These are phyloP conservation scores for Erythrolamprus reginae DNA, from an alignment of 2,113 vertebrate genomes.

Conservation along the genomic window DNA sequence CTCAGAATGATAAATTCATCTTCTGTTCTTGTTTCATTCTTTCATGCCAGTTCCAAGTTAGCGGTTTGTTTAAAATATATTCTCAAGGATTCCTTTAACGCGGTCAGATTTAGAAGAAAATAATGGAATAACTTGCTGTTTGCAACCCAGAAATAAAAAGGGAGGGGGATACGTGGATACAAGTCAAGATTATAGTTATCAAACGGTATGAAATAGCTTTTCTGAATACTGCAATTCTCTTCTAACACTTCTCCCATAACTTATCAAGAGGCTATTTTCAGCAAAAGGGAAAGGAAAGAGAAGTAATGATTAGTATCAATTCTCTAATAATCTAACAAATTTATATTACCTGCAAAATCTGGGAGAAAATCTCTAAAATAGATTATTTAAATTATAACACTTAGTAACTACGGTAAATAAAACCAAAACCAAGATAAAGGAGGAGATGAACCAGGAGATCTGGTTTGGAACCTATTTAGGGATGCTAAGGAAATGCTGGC, in stretches of 20 bases:
- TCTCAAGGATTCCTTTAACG: not conserved
- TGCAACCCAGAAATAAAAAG: not conserved
- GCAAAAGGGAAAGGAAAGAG: not conserved
- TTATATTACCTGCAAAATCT: not conserved
- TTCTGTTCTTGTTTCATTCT: not conserved
- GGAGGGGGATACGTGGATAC: not conserved
- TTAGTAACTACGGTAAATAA: not conserved
- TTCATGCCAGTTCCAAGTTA: not conserved
- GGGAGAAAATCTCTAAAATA: not conserved
- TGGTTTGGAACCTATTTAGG: not conserved
- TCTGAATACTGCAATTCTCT: not conserved
- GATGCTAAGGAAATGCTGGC: not conserved
- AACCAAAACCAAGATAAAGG: not conserved
- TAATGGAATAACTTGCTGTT: not conserved
- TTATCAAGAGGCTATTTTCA: not conserved
- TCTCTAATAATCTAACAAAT: not conserved
- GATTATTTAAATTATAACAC: not conserved
- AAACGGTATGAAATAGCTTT: not conserved
- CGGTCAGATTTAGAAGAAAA: not conserved
- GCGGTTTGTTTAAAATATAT: not conserved
- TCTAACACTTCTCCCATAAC: not conserved
- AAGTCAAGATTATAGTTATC: not conserved
- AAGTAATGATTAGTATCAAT: not conserved
- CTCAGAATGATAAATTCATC: not conserved
- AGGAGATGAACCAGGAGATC: too few species aligned